A percentile compares a stretch with the other conserved stretches of the same genome.
phyloP scores from a whole-genome alignment of 2,888 invertebrate species.

The Magallana nippona region DNA sequence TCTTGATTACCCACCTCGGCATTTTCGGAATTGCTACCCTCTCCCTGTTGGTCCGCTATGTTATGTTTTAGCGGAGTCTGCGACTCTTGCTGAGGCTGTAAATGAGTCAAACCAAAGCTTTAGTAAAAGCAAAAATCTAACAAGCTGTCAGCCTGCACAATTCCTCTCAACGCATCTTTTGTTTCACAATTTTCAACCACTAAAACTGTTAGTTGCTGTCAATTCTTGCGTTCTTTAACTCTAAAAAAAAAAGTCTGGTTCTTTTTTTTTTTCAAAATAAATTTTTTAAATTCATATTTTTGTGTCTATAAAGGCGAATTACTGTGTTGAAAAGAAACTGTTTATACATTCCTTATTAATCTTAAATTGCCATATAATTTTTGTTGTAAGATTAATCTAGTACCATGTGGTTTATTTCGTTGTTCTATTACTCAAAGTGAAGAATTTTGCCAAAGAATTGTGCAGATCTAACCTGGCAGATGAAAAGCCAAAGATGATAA shows the following conservation, averaged over 20 bases:
- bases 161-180: not conserved
- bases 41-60: slow-evolving; percentile 45
- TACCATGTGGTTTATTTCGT: not conserved
- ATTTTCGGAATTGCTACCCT: slow-evolving; percentile 33
- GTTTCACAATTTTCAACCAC: not conserved
- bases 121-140: slow-evolving; percentile 14
- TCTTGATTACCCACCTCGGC: slow-evolving; percentile 47
- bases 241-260: too few species aligned
- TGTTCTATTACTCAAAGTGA: not conserved
- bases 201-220: too few species aligned
- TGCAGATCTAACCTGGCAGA: slow-evolving; percentile 26
- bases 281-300: too few species aligned
- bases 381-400: too few species aligned
- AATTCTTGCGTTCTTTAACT: too few species aligned
- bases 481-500: not conserved
- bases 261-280: too few species aligned
- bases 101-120: slow-evolving; percentile 48
- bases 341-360: too few species aligned
- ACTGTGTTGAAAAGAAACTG: too few species aligned
- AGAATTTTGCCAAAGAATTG: not conserved
- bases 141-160: not conserved
- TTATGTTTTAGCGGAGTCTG: slow-evolving; percentile 47
- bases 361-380: too few species aligned
- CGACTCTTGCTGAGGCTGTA: slow-evolving; percentile 49
- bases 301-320: too few species aligned